These are phyloP conservation scores for Electrophaes corylata DNA, from an alignment of 2,888 invertebrate genomes.

Conservation along the genomic window DNA sequence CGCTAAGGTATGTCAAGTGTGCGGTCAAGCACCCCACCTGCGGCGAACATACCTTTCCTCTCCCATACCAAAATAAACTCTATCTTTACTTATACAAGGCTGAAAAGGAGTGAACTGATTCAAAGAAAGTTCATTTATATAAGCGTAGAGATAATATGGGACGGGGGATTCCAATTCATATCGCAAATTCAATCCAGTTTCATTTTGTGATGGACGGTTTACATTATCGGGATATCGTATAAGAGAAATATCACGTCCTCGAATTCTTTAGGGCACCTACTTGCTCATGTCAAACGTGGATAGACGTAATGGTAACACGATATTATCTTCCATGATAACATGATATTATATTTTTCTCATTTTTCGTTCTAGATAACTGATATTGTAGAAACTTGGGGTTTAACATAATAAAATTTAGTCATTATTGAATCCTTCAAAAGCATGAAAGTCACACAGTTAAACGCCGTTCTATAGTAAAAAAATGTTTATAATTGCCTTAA, in stretches of 20 bases:
- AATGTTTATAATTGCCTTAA: too few species aligned
- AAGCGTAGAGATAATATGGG: constrained; percentile 12
- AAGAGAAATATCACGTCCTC: constrained; percentile 16
- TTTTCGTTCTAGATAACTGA: constrained; percentile 2
- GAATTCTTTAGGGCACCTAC: constrained; percentile 21
- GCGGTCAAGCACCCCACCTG: constrained; percentile 75
- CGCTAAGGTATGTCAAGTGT: constrained; percentile 58
- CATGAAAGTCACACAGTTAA: too few species aligned
- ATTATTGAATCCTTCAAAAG: too few species aligned
- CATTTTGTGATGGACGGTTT: constrained; percentile 23
- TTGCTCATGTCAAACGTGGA: constrained; percentile 19
- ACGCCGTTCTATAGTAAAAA: too few species aligned
- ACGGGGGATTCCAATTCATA: constrained; percentile 14
- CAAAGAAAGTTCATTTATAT: constrained; percentile 5
- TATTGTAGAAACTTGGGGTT: not conserved
- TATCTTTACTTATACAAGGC: constrained; percentile 13
- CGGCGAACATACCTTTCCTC: constrained; percentile 26
- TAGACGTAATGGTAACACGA: constrained; percentile 13
- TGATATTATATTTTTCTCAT: not conserved
- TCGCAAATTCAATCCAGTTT: constrained; percentile 15
- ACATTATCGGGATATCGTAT: constrained; percentile 18
- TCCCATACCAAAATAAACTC: constrained; percentile 26
- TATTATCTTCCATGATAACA: too few species aligned
- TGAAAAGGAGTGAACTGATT: constrained; percentile 5
- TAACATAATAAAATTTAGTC: not conserved